phyloP scores from a whole-genome alignment of 1,140 invertebrate species.

The Drosophila arizonae region DNA sequence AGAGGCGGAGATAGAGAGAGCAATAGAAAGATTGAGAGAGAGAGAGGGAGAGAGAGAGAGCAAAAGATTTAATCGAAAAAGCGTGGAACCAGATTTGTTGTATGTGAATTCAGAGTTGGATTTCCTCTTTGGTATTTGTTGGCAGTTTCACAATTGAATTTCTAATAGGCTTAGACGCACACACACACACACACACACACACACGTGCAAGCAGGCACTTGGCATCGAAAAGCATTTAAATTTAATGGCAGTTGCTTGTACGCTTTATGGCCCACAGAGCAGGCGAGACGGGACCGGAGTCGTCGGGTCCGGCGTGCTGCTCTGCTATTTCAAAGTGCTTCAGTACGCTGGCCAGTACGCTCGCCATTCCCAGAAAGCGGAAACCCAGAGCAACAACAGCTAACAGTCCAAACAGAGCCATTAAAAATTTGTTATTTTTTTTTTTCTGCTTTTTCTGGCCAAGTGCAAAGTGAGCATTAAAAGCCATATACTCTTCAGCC shows the following conservation, averaged over 20 bases:
- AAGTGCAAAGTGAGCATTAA: slow-evolving; percentile 65
- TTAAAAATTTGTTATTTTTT: slow-evolving; percentile 41
- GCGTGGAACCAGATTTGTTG: slow-evolving; percentile 6
- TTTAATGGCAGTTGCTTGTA: slow-evolving; percentile 73
- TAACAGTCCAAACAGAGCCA: slow-evolving; percentile 28
- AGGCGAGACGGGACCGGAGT: background rate
- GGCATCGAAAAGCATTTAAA: slow-evolving; percentile 77
- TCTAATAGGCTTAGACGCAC: slow-evolving; percentile 66
- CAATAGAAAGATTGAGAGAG: background rate
- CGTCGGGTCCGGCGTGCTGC: background rate
- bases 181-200: slow-evolving; percentile 14
- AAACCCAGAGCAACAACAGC: slow-evolving; percentile 26
- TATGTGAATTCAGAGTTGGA: slow-evolving; percentile 15
- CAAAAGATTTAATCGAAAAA: slow-evolving; percentile 58
- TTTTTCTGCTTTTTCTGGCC: slow-evolving; percentile 10
- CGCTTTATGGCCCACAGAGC: slow-evolving; percentile 53
- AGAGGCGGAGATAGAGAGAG: background rate
- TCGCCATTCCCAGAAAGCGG: slow-evolving; percentile 54
- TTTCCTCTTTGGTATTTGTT: slow-evolving; percentile 14
- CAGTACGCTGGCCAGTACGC: slow-evolving; percentile 32
- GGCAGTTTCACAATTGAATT: slow-evolving; percentile 68
- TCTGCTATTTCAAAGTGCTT: slow-evolving; percentile 40
- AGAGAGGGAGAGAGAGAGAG: background rate
- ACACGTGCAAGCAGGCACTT: slow-evolving; percentile 28
- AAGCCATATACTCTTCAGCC: slow-evolving; percentile 22